Base-by-base conservation (phyloP, 2,888 invertebrate species). In the Calliphora vomitoria region DNA sequence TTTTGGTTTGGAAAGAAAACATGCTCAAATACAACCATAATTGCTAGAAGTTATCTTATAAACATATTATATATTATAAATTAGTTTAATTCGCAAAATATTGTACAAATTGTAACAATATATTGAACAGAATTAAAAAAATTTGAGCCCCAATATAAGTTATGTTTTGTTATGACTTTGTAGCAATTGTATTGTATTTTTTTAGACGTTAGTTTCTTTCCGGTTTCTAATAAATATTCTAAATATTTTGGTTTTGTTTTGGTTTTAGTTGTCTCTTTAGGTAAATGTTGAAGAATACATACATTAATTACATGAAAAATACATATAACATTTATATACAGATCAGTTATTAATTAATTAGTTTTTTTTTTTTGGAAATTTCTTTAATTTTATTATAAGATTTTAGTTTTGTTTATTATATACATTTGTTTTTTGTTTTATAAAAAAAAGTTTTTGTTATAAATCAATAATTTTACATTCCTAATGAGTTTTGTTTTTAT, bases 281-380 rank as follows among this genome's bases (percentile, higher is more conserved):
- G 76, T 50, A 81, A 84, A 78, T 84, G 25, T 58, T 69, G 50
- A 82, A 84, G 82, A 85, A 64, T 82, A 85, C 85, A 82, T 82
- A 79, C 64, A 82, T 25, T 82, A 87, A 78, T 82, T 87, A 82
- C 74, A 82, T 78, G 50, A 79, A 82, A 82, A 85, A 71, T 85
- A 87, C 87, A 87, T 81, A 44, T 79, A 87, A 87, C 87, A 87
- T 85, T 35, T 85, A 82, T 85, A 64, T 87, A 87, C 87, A 87
- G 68, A 66, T 44, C 0, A 44, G 44, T 13, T 75, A 84, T 60
- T 41, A 76, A 87, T 76, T 78, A 78, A 60, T 66, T 44, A 71
- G 53, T 5, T 76, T 20, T 66, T 74, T 25, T 18, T 38, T 60
- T 44, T 3, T 8, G 18, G 47, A n/a, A n/a, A n/a, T 25, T 60